phyloP scores from a whole-genome alignment of 1,140 invertebrate genomes.

The Littorina saxatilis region DNA sequence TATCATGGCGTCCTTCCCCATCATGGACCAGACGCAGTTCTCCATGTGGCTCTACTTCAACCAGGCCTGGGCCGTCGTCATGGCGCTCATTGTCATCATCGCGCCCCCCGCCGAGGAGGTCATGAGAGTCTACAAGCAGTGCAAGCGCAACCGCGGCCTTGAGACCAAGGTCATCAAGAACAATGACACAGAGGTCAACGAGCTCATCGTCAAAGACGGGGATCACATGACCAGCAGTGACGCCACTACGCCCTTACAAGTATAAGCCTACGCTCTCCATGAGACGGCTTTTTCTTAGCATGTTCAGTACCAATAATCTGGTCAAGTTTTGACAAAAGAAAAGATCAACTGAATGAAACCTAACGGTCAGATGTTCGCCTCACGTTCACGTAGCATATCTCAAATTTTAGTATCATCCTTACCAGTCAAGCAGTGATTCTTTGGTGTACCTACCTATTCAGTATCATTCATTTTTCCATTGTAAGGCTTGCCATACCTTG shows the following conservation, averaged over 20 bases:
- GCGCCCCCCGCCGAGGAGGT: conserved; percentile 69
- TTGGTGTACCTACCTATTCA: no score
- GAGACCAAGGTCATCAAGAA: conserved; percentile 26
- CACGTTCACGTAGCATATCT: no score
- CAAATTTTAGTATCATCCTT: no score
- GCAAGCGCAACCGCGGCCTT: conserved; percentile 53
- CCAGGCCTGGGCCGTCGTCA: conserved; percentile 68
- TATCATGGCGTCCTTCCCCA: conserved; percentile 66
- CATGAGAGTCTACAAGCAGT: conserved; percentile 66
- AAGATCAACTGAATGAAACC: no score
- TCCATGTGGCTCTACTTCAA: conserved; percentile 70
- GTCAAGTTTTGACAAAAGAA: no score
- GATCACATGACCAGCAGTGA: conserved; percentile 37
- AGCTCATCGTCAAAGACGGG: conserved; percentile 34
- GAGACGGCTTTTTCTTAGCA: not conserved
- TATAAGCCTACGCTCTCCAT: conserved; percentile 30
- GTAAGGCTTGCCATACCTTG: no score
- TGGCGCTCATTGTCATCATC: conserved; percentile 69
- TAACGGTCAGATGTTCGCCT: no score
- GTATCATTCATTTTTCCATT: no score
- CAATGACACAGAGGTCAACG: conserved; percentile 33
- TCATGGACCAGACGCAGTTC: conserved; percentile 67
- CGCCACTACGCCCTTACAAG: conserved; percentile 32
- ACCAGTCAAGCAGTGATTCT: no score
- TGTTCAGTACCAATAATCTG: no score